Conservation (phyloP, 1,140 invertebrate genomes). For the Anthonomus grandis region DNA sequence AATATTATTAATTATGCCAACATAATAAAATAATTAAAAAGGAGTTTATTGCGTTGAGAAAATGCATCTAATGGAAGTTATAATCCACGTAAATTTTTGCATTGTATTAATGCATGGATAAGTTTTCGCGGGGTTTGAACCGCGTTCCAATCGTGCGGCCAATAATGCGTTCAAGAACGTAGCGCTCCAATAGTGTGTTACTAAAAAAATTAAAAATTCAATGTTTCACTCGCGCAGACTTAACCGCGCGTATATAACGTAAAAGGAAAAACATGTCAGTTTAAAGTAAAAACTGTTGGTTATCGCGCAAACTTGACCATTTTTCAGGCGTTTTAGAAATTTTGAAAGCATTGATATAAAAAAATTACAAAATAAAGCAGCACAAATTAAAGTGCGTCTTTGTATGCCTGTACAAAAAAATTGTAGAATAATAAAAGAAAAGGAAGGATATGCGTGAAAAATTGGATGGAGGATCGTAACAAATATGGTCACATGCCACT, state of each 20-base stretch:
- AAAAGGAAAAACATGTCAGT: neutral
- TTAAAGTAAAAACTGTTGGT: neutral
- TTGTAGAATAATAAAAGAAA: neutral
- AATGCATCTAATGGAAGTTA: too few species aligned
- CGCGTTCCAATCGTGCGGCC: too few species aligned
- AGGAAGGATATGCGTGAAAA: neutral
- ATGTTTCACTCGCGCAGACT: neutral
- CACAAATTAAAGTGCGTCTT: neutral
- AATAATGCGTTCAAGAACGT: neutral
- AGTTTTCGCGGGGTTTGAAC: too few species aligned
- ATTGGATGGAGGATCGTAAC: too few species aligned
- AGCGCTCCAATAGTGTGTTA: neutral
- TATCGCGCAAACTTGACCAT: neutral
- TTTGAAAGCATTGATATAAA: neutral
- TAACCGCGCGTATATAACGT: neutral
- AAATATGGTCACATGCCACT: slow-evolving; percentile 8
- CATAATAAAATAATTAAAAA: too few species aligned
- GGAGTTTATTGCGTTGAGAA: too few species aligned
- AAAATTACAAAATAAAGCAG: neutral
- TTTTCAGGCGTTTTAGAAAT: too few species aligned
- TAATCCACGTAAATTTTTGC: too few species aligned
- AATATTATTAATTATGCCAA: too few species aligned
- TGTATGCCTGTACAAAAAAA: neutral
- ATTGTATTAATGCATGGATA: too few species aligned
- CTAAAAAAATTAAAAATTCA: neutral